Percentiles rank a stretch among this genome's conserved stretches.
phyloP scores from a whole-genome alignment of 2,113 vertebrate genomes.

The Trogon surrucura region DNA sequence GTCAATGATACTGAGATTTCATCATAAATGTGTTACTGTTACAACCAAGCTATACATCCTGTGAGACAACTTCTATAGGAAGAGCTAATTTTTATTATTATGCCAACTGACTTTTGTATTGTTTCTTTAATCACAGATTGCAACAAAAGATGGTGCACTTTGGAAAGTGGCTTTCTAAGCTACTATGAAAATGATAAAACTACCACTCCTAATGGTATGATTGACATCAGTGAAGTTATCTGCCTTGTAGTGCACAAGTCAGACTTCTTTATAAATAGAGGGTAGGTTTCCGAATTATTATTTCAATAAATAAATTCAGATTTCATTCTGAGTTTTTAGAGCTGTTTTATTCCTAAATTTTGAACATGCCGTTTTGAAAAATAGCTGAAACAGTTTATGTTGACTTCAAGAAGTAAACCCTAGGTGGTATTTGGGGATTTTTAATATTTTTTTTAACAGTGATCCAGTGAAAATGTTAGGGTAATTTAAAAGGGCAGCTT shows the following conservation, averaged over 20 bases:
- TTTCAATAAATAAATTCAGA: background rate
- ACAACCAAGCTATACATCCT: background rate
- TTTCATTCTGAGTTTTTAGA: background rate
- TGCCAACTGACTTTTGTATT: background rate
- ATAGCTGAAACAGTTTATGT: background rate
- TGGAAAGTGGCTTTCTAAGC: slow-evolving; percentile 92
- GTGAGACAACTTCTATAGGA: background rate
- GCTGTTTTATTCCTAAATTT: background rate
- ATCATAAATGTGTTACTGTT: background rate
- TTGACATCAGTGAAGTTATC: slow-evolving; percentile 85
- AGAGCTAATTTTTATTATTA: background rate
- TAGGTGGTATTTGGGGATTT: background rate
- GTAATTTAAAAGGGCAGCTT: background rate
- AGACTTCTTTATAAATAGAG: slow-evolving; percentile 76
- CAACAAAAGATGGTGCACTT: slow-evolving; percentile 89
- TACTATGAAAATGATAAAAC: slow-evolving; percentile 91
- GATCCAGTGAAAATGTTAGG: background rate
- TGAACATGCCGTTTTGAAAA: background rate
- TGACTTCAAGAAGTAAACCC: background rate
- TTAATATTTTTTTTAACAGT: background rate
- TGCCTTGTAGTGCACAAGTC: slow-evolving; percentile 83
- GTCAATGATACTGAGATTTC: background rate
- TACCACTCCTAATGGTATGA: slow-evolving; percentile 82
- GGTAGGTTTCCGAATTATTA: slow-evolving; percentile 77
- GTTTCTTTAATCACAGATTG: slow-evolving; percentile 79